These are phyloP conservation scores for Centropyge bicolor DNA, from an alignment of 2,797 vertebrate genomes.

Conservation along the genomic window DNA sequence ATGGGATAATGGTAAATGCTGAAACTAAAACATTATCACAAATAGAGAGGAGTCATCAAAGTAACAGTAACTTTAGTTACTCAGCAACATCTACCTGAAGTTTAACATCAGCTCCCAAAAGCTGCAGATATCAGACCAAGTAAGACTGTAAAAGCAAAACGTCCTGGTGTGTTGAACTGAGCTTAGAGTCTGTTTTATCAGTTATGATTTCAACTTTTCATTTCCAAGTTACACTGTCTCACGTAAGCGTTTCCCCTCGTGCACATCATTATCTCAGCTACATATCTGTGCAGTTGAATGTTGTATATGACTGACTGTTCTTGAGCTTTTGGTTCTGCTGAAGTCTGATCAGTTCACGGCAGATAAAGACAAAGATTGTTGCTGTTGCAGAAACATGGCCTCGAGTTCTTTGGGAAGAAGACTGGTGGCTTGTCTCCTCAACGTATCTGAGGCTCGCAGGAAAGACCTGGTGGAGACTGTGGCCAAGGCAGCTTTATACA, in stretches of 20 bases:
- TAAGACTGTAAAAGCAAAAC: not conserved
- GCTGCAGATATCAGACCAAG: not conserved
- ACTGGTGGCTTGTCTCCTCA: conserved; percentile 87
- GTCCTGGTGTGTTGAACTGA: not conserved
- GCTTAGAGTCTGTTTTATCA: no score
- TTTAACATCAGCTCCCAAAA: not conserved
- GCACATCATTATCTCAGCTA: not conserved
- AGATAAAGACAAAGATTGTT: not conserved
- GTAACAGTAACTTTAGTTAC: no score
- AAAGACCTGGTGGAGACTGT: conserved; percentile 85
- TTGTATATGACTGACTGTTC: not conserved
- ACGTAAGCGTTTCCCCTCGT: no score
- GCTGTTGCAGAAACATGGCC: conserved; percentile 66
- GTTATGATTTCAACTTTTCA: not conserved
- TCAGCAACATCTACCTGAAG: not conserved
- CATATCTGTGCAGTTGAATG: not conserved
- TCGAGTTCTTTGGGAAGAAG: conserved; percentile 60
- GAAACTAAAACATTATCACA: no score
- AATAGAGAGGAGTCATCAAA: no score
- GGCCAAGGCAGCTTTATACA: conserved; percentile 84
- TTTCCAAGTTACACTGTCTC: not conserved
- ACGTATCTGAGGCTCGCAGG: conserved; percentile 87
- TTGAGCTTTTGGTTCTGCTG: not conserved
- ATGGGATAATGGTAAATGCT: not conserved
- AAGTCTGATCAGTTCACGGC: not conserved